phyloP scores from a whole-genome alignment of 1,140 invertebrate genomes.

The Drosophila kepulauana region DNA sequence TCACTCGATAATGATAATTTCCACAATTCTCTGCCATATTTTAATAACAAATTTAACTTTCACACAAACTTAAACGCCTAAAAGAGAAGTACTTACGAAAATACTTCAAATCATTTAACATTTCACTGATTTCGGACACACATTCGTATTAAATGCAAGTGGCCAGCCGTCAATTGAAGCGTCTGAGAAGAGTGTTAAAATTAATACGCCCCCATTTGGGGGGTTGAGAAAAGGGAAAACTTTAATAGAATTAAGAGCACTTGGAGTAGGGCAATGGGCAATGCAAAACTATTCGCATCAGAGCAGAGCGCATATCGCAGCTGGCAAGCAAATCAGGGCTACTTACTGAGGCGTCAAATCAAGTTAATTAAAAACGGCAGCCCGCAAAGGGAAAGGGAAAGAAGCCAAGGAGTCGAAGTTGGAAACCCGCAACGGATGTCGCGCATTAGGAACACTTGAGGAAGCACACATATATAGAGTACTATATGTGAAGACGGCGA shows the following conservation, averaged over 20 bases:
- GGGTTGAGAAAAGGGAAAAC: slow-evolving; percentile 8
- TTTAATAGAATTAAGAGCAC: slow-evolving; percentile 61
- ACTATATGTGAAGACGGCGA: slow-evolving; percentile 29
- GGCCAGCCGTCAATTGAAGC: slow-evolving; percentile 32
- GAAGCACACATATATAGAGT: slow-evolving; percentile 42
- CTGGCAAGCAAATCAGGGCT: slow-evolving; percentile 25
- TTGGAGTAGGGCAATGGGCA: slow-evolving; percentile 22
- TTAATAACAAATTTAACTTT: too few relatives aligned
- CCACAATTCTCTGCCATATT: too few relatives aligned
- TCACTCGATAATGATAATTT: too few relatives aligned
- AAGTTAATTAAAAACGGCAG: slow-evolving; percentile 80
- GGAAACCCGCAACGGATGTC: slow-evolving; percentile 74
- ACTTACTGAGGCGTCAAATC: slow-evolving; percentile 83
- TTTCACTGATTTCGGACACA: too few relatives aligned
- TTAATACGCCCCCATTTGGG: slow-evolving; percentile 24
- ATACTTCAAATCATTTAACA: neutral
- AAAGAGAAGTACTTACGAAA: neutral
- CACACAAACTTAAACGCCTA: too few relatives aligned
- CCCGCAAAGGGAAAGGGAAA: slow-evolving; percentile 1
- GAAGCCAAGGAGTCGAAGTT: slow-evolving; percentile 14
- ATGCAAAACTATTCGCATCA: slow-evolving; percentile 20
- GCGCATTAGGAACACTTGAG: slow-evolving; percentile 82
- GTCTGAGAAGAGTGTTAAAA: slow-evolving; percentile 10
- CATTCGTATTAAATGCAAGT: slow-evolving; percentile 2
- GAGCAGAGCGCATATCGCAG: slow-evolving; percentile 29